phyloP scores from a whole-genome alignment of 1,140 invertebrate genomes.

The Atta cephalotes region DNA sequence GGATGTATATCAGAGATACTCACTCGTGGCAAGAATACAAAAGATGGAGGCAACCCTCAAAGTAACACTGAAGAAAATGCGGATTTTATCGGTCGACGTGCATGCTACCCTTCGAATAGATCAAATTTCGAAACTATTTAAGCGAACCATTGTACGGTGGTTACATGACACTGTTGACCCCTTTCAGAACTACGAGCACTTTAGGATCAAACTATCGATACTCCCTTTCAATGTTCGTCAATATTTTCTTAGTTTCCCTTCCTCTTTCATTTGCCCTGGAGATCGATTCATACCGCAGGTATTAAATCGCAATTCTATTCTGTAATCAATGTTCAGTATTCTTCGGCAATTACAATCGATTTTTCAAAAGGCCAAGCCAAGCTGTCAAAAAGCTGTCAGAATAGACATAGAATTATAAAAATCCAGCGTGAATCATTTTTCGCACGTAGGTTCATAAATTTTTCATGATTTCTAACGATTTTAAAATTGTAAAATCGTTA shows the following conservation, averaged over 20 bases:
- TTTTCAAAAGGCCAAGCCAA: background rate
- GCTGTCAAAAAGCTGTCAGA: background rate
- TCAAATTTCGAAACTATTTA: slow-evolving; percentile 25
- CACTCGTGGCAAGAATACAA: slow-evolving; percentile 27
- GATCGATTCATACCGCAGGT: background rate
- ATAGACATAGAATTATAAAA: background rate
- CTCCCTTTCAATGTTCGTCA: slow-evolving; percentile 29
- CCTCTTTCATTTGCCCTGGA: background rate
- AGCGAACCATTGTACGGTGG: background rate
- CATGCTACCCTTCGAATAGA: slow-evolving; percentile 14
- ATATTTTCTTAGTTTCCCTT: slow-evolving; percentile 32
- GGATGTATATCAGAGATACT: slow-evolving; percentile 13
- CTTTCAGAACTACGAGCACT: slow-evolving; percentile 16
- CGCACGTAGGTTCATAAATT: background rate
- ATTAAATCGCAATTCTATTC: slow-evolving; percentile 6
- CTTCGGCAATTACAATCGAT: background rate
- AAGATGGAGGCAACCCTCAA: slow-evolving; percentile 23
- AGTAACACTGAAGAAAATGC: background rate
- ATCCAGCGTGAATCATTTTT: background rate
- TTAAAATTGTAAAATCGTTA: slow-evolving; percentile 7
- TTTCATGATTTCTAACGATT: slow-evolving; percentile 35
- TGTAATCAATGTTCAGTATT: background rate
- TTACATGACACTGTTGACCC: slow-evolving; percentile 39
- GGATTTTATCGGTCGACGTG: slow-evolving; percentile 35
- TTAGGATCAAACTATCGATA: slow-evolving; percentile 27